Evolutionary conservation across 2,888 invertebrate species (phyloP).

Genomic region (Gortyna flavago): DNA sequence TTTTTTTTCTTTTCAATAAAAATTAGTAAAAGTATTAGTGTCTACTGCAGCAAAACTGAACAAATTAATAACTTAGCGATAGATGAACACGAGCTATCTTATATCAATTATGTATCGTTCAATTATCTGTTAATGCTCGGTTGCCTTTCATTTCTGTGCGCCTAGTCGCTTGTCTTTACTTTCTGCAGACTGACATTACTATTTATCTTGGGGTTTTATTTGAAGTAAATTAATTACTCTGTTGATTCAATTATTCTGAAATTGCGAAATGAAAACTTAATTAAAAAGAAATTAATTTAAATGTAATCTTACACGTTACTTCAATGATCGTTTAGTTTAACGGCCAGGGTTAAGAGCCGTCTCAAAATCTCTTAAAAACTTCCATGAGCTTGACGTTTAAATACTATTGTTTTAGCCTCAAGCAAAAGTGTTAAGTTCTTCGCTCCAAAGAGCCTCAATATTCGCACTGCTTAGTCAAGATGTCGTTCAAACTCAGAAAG

Average conservation of each 20-base stretch:
- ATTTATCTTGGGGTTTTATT: conserved; percentile 8
- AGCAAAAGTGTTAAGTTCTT: conserved; percentile 48
- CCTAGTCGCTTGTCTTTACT: conserved; percentile 26
- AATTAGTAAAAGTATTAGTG: neutral
- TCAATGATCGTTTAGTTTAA: conserved; percentile 4
- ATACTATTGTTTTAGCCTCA: conserved; percentile 47
- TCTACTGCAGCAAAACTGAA: conserved; percentile 24
- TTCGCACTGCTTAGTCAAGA: conserved; percentile 26
- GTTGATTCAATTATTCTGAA: conserved; percentile 16
- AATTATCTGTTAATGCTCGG: conserved; percentile 47
- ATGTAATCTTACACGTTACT: neutral
- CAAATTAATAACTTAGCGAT: conserved; percentile 21
- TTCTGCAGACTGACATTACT: conserved; percentile 22
- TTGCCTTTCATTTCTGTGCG: conserved; percentile 38
- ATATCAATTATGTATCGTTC: conserved; percentile 52
- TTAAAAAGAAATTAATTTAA: conserved; percentile 9
- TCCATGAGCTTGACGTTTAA: neutral
- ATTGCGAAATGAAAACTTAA: neutral
- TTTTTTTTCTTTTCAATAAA: conserved; percentile 4
- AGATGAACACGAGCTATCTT: conserved; percentile 43
- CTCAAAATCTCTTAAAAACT: conserved; percentile 6
- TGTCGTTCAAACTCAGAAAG: conserved; percentile 21
- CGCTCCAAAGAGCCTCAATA: conserved; percentile 9
- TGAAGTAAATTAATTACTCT: conserved; percentile 7
- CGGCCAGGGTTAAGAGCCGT: conserved; percentile 3